phyloP scores from a whole-genome alignment of 2,113 vertebrate species.

The Rissa tridactyla region DNA sequence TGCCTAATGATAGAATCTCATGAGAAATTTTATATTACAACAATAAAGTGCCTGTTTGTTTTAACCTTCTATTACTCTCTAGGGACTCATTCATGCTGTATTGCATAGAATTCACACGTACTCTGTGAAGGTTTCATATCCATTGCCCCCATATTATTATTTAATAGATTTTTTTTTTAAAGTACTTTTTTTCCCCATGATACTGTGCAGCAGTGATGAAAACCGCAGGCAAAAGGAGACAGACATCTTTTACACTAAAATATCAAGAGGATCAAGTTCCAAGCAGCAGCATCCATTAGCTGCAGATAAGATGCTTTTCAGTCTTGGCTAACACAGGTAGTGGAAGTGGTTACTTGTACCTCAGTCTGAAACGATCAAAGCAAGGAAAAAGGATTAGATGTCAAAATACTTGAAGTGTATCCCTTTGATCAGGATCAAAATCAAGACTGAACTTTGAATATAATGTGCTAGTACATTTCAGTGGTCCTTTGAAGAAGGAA shows the following conservation, averaged over 20 bases:
- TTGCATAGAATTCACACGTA: background rate
- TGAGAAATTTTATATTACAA: conserved; percentile 8
- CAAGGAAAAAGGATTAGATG: background rate
- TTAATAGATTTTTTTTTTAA: background rate
- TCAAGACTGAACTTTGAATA: conserved; percentile 41
- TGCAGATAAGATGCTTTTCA: conserved; percentile 22
- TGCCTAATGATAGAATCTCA: conserved; percentile 45
- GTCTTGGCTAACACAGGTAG: background rate
- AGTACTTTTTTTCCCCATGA: background rate
- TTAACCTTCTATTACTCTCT: conserved; percentile 3
- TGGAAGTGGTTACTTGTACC: conserved; percentile 23
- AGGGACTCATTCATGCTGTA: background rate
- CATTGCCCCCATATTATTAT: background rate
- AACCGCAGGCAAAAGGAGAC: background rate
- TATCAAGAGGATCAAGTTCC: background rate
- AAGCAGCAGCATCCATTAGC: background rate
- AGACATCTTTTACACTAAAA: background rate
- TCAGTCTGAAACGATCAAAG: conserved; percentile 44
- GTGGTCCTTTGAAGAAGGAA: conserved; percentile 15
- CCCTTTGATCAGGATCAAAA: conserved; percentile 57
- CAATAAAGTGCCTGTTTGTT: conserved; percentile 25
- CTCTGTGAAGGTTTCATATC: background rate
- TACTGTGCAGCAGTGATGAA: background rate
- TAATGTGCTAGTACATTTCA: background rate
- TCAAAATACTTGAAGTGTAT: background rate